A percentile compares a stretch with the other conserved stretches of the same genome.
Conservation (phyloP, 2,113 vertebrate genomes). For the Oceanodroma tethys region DNA sequence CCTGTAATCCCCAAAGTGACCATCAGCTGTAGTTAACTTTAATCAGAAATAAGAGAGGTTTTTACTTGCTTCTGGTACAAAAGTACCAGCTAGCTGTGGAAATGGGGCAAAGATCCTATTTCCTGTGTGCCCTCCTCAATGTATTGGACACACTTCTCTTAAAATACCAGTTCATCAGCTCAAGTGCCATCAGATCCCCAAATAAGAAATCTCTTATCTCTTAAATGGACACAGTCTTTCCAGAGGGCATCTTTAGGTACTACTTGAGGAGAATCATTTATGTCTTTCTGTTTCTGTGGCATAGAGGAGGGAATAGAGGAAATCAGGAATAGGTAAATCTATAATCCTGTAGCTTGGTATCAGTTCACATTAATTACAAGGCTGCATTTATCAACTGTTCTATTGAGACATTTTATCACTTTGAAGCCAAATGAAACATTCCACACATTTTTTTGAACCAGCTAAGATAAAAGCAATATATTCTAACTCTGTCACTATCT, state of each 20-base stretch:
- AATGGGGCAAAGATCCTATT: not conserved
- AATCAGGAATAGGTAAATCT: not conserved
- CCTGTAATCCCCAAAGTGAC: not conserved
- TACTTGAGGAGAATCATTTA: not conserved
- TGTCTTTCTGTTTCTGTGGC: not conserved
- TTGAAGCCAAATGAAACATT: conserved; percentile 20
- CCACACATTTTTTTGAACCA: not conserved
- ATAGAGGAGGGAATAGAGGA: not conserved
- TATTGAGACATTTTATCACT: conserved; percentile 20
- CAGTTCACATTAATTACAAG: conserved; percentile 29
- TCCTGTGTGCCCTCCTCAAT: not conserved
- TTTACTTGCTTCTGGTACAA: not conserved
- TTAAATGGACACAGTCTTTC: not conserved
- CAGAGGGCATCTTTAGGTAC: not conserved
- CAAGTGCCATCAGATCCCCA: not conserved
- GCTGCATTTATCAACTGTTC: not conserved
- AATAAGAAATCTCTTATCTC: not conserved
- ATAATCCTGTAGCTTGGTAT: not conserved
- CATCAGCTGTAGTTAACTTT: not conserved
- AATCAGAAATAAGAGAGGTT: not conserved
- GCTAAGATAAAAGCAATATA: conserved; percentile 22
- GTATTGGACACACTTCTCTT: not conserved
- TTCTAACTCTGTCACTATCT: not conserved
- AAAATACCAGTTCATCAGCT: not conserved
- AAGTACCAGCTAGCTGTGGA: not conserved